These are phyloP conservation scores for Geothlypis trichas DNA, from an alignment of 2,113 vertebrate species.

Conservation along the genomic window DNA sequence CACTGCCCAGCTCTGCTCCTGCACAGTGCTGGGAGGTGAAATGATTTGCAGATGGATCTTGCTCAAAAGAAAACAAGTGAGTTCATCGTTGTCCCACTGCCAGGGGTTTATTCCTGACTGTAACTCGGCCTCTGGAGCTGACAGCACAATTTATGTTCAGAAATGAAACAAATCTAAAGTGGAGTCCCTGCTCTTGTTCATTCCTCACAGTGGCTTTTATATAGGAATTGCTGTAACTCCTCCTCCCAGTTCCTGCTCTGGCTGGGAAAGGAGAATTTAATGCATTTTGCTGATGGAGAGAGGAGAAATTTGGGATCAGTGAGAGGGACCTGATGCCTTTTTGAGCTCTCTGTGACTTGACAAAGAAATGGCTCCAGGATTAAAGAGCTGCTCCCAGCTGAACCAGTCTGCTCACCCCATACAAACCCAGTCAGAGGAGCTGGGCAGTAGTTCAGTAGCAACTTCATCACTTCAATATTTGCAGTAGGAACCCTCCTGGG, in stretches of 20 bases:
- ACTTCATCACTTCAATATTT: rapidly evolving
- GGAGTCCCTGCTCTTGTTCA: neutral
- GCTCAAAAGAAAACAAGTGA: conserved; percentile 56
- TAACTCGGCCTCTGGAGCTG: neutral
- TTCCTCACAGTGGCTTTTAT: neutral
- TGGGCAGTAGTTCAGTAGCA: too few relatives aligned
- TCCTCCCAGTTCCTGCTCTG: neutral
- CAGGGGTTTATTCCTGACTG: conserved; percentile 38
- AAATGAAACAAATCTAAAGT: neutral
- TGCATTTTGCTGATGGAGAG: neutral
- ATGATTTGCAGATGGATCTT: conserved; percentile 54
- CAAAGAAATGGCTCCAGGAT: neutral
- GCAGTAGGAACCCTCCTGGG: rapidly evolving
- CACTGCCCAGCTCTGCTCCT: neutral
- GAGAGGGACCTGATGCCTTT: neutral
- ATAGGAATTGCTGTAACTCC: neutral
- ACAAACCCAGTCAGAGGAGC: rapidly evolving
- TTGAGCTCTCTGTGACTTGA: rapidly evolving
- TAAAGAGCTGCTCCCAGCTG: neutral
- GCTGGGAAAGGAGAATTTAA: neutral
- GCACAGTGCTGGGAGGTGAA: neutral
- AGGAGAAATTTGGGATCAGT: neutral
- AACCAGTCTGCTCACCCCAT: neutral
- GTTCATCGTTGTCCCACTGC: conserved; percentile 23
- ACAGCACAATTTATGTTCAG: conserved; percentile 30